Percentiles rank a stretch among this genome's conserved stretches.
These are phyloP conservation scores for Myrmophylax atrothorax DNA, from an alignment of 2,113 vertebrate species.

Conservation along the genomic window DNA sequence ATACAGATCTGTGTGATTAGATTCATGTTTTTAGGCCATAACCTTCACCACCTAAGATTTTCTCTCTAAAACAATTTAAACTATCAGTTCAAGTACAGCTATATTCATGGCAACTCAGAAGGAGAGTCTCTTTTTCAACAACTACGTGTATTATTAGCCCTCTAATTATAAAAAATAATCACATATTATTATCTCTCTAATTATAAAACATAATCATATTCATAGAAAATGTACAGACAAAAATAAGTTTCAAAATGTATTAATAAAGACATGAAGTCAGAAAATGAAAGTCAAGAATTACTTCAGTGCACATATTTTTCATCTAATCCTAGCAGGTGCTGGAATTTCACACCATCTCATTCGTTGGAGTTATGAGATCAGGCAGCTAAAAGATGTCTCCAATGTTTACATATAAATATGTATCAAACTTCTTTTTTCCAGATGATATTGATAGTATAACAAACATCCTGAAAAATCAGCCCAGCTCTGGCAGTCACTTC, in stretches of 20 bases:
- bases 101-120: background rate
- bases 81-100: background rate
- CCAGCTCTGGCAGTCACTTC: background rate
- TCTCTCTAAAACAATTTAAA: background rate
- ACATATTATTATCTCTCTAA: background rate
- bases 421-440: background rate
- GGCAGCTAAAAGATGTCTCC: background rate
- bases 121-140: background rate
- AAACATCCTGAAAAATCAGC: background rate
- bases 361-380: background rate
- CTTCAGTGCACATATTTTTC: background rate
- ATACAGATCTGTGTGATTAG: background rate
- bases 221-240: background rate
- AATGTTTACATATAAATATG: background rate
- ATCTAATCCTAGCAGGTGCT: background rate
- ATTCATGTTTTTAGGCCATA: background rate
- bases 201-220: background rate
- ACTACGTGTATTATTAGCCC: background rate
- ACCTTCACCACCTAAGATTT: background rate
- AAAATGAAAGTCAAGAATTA: background rate
- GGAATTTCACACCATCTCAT: background rate
- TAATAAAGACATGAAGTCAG: background rate
- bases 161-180: too few species aligned
- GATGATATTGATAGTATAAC: background rate
- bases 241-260: background rate